Base-by-base conservation (phyloP, 2,797 vertebrate species). In the Cheirogaleus major region DNA sequence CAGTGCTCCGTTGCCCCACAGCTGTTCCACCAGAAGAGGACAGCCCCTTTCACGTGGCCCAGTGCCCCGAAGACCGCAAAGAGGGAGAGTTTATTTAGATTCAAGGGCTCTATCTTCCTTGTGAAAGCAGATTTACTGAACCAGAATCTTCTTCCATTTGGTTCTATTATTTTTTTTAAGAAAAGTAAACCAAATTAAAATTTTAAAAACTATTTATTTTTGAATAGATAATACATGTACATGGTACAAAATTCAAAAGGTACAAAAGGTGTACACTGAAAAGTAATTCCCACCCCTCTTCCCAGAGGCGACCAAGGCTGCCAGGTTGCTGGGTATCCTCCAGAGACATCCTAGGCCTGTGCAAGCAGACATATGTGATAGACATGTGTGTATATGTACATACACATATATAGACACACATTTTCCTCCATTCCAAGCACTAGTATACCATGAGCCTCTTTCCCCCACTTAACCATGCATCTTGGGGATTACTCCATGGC, bases 181-280 rank as follows among this genome's bases (percentile, higher is more conserved):
- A 89, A 92, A 75, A 88, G 9, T 30, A 78, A 76, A 88, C n/a
- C 15, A 95, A 84, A 69, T 95, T 32, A 93, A 96, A 96, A 95
- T 93, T 93, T 92, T 92, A 89, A 80, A 95, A 96, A 76, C 52
- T 88, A 93, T 95, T 96, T 95, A 95, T 97, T 94, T 93, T 80
- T 89, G 20, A 97, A 90, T 87, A 92, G 67, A 93, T 95, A 95
- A 83, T 83, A 81, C 57, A 95, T 91, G 94, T 96, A 97, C 90
- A 96, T 81, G 87, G 95, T 97, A 97, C 85, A 97, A 95, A 97
- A 96, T 96, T 93, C 73, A 81, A 70, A 91, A 95, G 65, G 63
- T 95, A 97, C 88, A 97, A 97, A 97, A 97, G 27, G 15, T 90
- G 72, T 79, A 95, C 20, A n/a, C 32, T 86, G 96, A 95, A 91